Evolutionary conservation across 2,797 vertebrate genomes (phyloP), one percentile per base, ranked within the genome.

Genomic region (Phylloscopus collybita): DNA sequence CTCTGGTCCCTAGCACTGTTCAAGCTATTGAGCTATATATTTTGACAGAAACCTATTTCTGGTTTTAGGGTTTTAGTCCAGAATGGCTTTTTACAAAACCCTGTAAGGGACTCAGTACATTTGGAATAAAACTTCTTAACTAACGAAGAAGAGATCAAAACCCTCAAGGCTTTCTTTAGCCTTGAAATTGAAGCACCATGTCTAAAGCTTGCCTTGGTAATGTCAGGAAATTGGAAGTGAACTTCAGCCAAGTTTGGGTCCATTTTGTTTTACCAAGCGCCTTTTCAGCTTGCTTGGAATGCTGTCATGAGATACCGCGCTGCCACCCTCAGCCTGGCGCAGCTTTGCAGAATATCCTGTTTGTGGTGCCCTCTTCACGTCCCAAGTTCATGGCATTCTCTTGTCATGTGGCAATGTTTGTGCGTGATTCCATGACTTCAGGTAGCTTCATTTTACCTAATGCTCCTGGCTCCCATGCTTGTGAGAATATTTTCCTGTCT

Each of bases 281-380:
- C 72, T 93, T 86, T 88, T 66, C 65, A 66, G 40, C 72, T 88
- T 80, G 25, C 69, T 94, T 74, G 75, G 72, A 94, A 82, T 88
- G 80, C 61, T 90, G 67, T 83, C 44, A 83, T 73, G 30, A n/a
- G 72, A 60, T 57, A 36, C 38, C 0, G 0, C 0, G 2, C 57
- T 88, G 40, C 47, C 38, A 61, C 0, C 10, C 60, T 76, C 51
- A 54, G 49, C 40, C 54, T 90, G 64, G 49, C 0, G 0, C 72
- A 51, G 72, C 60, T 73, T 83, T 50, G 11, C 27, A 38, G 57
- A 61, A 32, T 73, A 80, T 60, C 22, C 18, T 40, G 73, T 80
- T 32, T 73, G 56, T 1, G 2, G 27, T 50, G 44, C 10, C 5
- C n/a, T 85, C 51, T 50, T 76, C 49, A 73, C 0, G 17, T 79